Percentiles rank a stretch among this genome's conserved stretches.
Evolutionary conservation across 2,797 vertebrate species (phyloP).

Genomic region (Taeniopygia guttata): DNA sequence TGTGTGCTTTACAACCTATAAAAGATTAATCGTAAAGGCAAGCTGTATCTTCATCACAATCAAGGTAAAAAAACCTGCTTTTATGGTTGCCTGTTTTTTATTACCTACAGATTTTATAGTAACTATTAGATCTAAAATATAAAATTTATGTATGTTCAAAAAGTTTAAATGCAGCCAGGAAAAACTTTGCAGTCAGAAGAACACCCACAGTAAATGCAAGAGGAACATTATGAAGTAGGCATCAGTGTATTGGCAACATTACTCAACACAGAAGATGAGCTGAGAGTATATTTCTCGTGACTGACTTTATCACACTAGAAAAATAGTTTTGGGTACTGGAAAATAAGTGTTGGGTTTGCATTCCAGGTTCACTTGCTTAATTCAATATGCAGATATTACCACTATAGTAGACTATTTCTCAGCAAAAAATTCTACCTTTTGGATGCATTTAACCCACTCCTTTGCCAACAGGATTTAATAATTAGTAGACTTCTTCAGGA

Average conservation of each 20-base stretch:
- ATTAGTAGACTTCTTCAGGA: neutral
- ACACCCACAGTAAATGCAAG: conserved; percentile 45
- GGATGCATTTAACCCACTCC: neutral
- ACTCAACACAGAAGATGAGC: neutral
- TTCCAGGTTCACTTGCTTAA: conserved; percentile 33
- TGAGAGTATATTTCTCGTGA: neutral
- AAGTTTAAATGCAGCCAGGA: conserved; percentile 45
- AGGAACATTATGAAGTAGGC: conserved; percentile 27
- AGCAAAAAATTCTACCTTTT: neutral
- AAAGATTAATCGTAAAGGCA: conserved; percentile 66
- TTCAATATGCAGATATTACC: conserved; percentile 11
- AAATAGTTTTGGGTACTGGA: neutral
- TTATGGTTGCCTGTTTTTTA: conserved; percentile 68
- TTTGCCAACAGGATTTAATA: neutral
- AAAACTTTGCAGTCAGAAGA: conserved; percentile 55
- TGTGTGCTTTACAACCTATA: conserved; percentile 50
- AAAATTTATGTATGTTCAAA: conserved; percentile 68
- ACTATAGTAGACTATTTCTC: neutral
- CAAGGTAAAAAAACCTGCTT: conserved; percentile 62
- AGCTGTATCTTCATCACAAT: conserved; percentile 63
- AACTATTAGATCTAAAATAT: conserved; percentile 64
- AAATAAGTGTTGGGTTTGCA: neutral
- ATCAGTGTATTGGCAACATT: neutral
- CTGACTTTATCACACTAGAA: neutral
- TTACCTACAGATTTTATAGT: conserved; percentile 70